Evolutionary conservation across 2,797 vertebrate genomes (phyloP).

Genomic region (Cirrhinus mrigala): DNA sequence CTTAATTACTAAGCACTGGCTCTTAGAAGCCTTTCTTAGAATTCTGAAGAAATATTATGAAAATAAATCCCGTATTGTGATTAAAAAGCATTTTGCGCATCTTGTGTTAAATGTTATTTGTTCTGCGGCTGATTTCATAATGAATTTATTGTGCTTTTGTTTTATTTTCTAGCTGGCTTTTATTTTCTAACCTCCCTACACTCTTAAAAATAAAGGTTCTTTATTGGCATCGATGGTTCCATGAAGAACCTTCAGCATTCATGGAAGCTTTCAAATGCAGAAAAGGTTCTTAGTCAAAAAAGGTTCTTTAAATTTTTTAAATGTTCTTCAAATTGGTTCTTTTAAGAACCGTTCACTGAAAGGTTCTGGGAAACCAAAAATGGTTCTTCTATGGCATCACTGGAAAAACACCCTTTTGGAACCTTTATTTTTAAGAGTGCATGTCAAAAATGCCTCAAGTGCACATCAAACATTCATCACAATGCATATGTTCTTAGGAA

Average conservation of each 20-base stretch:
- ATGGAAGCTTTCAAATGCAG: too few relatives aligned
- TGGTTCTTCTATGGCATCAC: too few relatives aligned
- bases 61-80: background rate
- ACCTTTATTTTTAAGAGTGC: too few relatives aligned
- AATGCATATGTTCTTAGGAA: background rate
- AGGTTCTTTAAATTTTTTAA: too few relatives aligned
- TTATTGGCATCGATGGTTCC: too few relatives aligned
- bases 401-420: too few relatives aligned
- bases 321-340: too few relatives aligned
- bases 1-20: background rate
- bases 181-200: background rate
- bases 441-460: background rate
- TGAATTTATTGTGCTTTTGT: background rate
- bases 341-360: too few relatives aligned
- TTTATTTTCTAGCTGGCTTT: background rate
- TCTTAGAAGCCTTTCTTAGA: background rate
- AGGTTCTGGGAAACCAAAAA: too few relatives aligned
- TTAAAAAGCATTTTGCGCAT: background rate
- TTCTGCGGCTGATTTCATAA: background rate
- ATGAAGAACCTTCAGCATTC: too few relatives aligned
- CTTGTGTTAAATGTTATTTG: background rate
- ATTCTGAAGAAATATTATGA: background rate
- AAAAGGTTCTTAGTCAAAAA: too few relatives aligned
- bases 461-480: background rate
- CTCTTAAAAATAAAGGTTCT: too few relatives aligned